phyloP scores from a whole-genome alignment of 1,140 invertebrate genomes.

The Antheraea pernyi region DNA sequence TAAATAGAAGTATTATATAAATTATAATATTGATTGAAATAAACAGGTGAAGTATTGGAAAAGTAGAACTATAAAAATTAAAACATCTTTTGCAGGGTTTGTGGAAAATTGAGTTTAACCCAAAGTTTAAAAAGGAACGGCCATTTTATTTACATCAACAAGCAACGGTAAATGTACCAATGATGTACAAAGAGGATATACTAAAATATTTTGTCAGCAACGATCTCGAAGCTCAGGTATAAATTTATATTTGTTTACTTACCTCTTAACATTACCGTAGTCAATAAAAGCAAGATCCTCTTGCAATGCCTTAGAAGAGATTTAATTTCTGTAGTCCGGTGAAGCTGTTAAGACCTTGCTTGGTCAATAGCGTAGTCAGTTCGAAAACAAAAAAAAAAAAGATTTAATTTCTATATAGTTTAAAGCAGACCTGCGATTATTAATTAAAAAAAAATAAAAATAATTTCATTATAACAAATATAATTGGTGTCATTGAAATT shows the following conservation, averaged over 20 bases:
- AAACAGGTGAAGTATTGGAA: too few relatives aligned
- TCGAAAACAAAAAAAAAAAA: too few relatives aligned
- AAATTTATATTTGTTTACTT: not conserved
- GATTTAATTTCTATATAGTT: not conserved
- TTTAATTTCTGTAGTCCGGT: not conserved
- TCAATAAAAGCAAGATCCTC: not conserved
- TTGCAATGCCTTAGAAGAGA: not conserved
- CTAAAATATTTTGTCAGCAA: conserved; percentile 78
- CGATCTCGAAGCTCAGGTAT: conserved; percentile 72
- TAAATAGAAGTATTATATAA: too few relatives aligned
- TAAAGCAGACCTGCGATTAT: too few relatives aligned
- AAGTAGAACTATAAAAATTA: not conserved
- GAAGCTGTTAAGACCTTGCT: too few relatives aligned
- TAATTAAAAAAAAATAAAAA: too few relatives aligned
- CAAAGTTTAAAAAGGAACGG: conserved; percentile 52
- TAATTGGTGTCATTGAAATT: too few relatives aligned
- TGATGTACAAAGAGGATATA: conserved; percentile 82
- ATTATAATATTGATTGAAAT: too few relatives aligned
- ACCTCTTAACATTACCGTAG: not conserved
- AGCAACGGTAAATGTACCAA: conserved; percentile 77
- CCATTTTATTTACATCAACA: conserved; percentile 74
- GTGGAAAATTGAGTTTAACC: conserved; percentile 82
- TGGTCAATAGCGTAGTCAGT: too few relatives aligned
- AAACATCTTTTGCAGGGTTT: conserved; percentile 58
- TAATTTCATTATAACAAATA: conserved; percentile 14